A percentile compares a stretch with the other conserved stretches of the same genome.
Evolutionary conservation across 2,113 vertebrate genomes (phyloP).

Genomic region (Monarcha castaneiventris): DNA sequence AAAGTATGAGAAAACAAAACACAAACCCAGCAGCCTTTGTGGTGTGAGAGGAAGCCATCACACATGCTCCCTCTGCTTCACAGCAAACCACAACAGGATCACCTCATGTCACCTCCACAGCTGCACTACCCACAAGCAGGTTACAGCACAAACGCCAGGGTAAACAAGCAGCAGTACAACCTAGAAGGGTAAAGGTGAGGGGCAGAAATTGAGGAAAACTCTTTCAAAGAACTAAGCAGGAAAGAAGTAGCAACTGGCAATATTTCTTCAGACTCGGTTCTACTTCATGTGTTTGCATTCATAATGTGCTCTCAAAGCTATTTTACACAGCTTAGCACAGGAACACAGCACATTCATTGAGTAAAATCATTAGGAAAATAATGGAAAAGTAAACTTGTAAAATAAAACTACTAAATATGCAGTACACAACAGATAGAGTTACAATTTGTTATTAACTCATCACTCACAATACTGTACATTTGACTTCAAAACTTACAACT

Average conservation of each 20-base stretch:
- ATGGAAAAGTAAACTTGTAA: background rate
- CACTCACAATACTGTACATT: background rate
- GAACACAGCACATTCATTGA: background rate
- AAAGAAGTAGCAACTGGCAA: background rate
- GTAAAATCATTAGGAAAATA: background rate
- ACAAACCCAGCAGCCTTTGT: background rate
- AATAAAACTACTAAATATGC: background rate
- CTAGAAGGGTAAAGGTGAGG: rapidly evolving
- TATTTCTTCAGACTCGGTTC: background rate
- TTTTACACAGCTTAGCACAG: background rate
- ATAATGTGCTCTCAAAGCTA: background rate
- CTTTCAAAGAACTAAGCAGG: background rate
- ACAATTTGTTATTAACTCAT: background rate
- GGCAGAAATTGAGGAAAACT: background rate
- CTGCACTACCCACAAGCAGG: background rate
- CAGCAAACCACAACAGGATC: background rate
- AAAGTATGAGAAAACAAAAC: background rate
- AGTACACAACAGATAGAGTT: background rate
- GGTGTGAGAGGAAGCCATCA: background rate
- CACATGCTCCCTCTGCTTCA: background rate
- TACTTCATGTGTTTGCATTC: background rate
- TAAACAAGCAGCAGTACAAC: background rate
- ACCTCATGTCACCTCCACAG: background rate
- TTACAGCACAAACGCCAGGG: background rate
- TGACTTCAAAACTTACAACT: background rate